Base-by-base conservation (phyloP, 2,797 vertebrate species). In the Atherinosoma microstoma region DNA sequence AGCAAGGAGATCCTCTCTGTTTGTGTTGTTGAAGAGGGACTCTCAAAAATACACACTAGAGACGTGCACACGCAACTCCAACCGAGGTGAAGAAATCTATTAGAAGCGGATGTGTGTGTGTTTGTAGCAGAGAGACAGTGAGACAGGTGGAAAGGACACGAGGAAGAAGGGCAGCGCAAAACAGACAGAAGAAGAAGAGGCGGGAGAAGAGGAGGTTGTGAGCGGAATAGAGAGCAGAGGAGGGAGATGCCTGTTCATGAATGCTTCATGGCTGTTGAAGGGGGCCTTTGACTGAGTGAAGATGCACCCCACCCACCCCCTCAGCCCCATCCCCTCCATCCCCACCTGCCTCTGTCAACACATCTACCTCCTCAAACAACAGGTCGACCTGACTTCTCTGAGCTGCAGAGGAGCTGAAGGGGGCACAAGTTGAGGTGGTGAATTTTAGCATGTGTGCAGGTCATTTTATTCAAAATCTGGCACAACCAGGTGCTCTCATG, bases 181-280 rank as follows among this genome's bases (percentile, higher is more conserved):
- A 30, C 6, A 35, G 18, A 45, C 30, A 34, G 42, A 53, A 12
- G 57, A 51, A 35, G 57, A 53, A 27, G 58, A 62, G 64, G 40
- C 15, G 34, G 58, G 65, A 68, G 51, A 62, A 65, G 15, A 70
- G 72, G 76, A 22, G 10, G 72, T 42, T 81, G 89, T 89, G 89
- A 89, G 82, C 2, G 66, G 90, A 90, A 91, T 88, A 80, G 78
- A 70, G 79, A 90, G 82, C 77, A 88, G 88, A 76, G 40, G 64
- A 74, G 89, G 84, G 85, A 90, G 82, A 78, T 47, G 84, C 69
- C 68, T 54, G 71, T 83, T 89, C 89, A 90, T 92, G 85, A 92
- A 93, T 91, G 82, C 88, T 92, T 89, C 73, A 91, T 90, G 73
- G 86, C 68, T 64, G 75, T 79, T 90, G 85, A 89, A 87, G 82